These are phyloP conservation scores for Palaemon carinicauda DNA, from an alignment of 1,140 invertebrate genomes.

Conservation along the genomic window DNA sequence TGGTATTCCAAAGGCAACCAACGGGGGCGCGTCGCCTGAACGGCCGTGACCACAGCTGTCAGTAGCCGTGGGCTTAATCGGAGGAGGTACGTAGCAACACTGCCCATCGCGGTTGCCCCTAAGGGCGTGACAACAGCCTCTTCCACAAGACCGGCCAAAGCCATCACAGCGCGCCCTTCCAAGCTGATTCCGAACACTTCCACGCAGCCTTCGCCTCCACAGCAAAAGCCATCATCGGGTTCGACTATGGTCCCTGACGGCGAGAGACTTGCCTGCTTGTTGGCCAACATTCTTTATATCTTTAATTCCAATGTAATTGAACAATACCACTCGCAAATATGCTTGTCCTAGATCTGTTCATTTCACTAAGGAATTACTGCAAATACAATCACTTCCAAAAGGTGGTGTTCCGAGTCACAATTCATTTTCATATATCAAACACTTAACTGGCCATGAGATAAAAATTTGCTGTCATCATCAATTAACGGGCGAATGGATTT, in stretches of 20 bases:
- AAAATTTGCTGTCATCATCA: no score
- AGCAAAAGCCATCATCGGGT: neutral
- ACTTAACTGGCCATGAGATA: no score
- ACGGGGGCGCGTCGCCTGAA: slow-evolving; percentile 15
- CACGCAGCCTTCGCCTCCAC: neutral
- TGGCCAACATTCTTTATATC: neutral
- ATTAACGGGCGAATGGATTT: no score
- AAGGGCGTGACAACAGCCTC: slow-evolving; percentile 24
- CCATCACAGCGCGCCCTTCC: slow-evolving; percentile 6
- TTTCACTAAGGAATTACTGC: no score
- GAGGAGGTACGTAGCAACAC: slow-evolving; percentile 25
- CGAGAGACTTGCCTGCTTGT: neutral
- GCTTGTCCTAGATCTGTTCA: no score
- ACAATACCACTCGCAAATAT: neutral
- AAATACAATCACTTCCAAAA: no score
- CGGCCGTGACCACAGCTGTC: slow-evolving; percentile 23
- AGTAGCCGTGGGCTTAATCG: slow-evolving; percentile 7
- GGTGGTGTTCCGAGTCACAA: no score
- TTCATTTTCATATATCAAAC: no score
- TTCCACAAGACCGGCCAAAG: slow-evolving; percentile 33
- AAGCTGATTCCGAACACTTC: neutral
- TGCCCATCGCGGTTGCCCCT: neutral
- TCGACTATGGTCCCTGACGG: neutral
- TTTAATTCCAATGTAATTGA: neutral
- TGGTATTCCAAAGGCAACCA: slow-evolving; percentile 48